Evolutionary conservation across 2,113 vertebrate genomes (phyloP).

Genomic region (Cochlearius cochlearius): DNA sequence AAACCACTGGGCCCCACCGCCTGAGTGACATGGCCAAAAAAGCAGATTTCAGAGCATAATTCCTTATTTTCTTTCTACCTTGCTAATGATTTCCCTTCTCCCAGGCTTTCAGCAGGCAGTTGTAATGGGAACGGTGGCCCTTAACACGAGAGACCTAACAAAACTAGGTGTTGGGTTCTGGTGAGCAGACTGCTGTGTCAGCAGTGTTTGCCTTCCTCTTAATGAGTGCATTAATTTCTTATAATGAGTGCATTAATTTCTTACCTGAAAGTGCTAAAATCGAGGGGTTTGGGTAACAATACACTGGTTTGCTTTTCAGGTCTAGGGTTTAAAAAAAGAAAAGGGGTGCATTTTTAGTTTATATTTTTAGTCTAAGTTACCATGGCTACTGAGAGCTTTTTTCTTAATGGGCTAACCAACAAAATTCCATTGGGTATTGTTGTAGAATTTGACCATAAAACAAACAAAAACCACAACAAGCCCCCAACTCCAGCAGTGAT

Average conservation of each 20-base stretch:
- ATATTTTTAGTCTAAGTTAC: not conserved
- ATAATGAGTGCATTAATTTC: not conserved
- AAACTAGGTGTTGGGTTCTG: not conserved
- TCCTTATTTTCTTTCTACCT: not conserved
- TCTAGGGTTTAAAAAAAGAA: not conserved
- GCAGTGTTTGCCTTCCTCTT: not conserved
- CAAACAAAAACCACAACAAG: not conserved
- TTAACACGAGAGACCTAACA: not conserved
- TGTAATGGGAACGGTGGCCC: not conserved
- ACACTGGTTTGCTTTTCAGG: not conserved
- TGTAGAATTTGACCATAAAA: not conserved
- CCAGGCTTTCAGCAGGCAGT: not conserved
- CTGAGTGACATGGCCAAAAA: not conserved
- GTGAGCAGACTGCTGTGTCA: not conserved
- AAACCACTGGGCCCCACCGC: not conserved
- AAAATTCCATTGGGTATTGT: not conserved
- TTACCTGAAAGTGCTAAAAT: not conserved
- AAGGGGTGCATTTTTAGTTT: not conserved
- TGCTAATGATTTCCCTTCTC: not conserved
- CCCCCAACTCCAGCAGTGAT: accelerated
- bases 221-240: not conserved
- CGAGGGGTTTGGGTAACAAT: not conserved
- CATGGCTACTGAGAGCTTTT: not conserved
- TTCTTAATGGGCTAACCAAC: not conserved
- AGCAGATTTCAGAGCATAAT: not conserved